Base-by-base conservation (phyloP, 1,140 invertebrate genomes). In the Camponotus pennsylvanicus region DNA sequence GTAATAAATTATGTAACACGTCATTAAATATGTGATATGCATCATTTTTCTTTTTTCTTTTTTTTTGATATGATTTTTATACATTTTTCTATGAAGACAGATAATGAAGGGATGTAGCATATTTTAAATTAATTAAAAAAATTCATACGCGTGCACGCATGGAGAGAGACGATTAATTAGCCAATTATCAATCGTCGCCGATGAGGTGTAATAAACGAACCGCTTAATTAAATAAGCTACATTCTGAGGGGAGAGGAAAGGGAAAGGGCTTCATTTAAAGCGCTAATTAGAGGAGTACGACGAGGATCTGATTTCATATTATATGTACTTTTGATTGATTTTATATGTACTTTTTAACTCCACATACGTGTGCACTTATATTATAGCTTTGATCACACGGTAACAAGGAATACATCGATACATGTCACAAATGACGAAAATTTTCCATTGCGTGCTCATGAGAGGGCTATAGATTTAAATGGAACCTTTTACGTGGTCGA, bases 401-500 rank as follows among this genome's bases (percentile, higher is more conserved):
- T 89, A 89, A 89, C 83, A 57, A 86, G 70, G 63, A 34, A 18
- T 15, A 32, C 18, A 18, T 27, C 55, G 42, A 59, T 21, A 32
- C 42, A 9, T 27, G 34, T 15, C 13, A 64, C 34, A 52, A 52
- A 67, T 83, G 69, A 55, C 34, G 69, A 66, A 67, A 89, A 90
- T 89, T 90, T 87, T 59, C 85, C 80, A 70, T 85, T 63, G 71
- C 55, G 42, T 86, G 82, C 40, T 55, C 77, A 18, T 67, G 83
- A 61, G 59, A 89, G 67, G 40, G 52, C 59, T 59, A 67, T 90
- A 66, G 80, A 88, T 90, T 90, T 90, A 90, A 90, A 90, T 90
- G 89, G 82, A 85, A 79, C 86, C 88, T 90, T 90, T 90, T 90
- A 86, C 88, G 88, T 75, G 86, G 88, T 66, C 89, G 76, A 52